A percentile compares a stretch with the other conserved stretches of the same genome.
Conservation (phyloP, 1,140 invertebrate species). For the Brachionus rotundiformis region DNA sequence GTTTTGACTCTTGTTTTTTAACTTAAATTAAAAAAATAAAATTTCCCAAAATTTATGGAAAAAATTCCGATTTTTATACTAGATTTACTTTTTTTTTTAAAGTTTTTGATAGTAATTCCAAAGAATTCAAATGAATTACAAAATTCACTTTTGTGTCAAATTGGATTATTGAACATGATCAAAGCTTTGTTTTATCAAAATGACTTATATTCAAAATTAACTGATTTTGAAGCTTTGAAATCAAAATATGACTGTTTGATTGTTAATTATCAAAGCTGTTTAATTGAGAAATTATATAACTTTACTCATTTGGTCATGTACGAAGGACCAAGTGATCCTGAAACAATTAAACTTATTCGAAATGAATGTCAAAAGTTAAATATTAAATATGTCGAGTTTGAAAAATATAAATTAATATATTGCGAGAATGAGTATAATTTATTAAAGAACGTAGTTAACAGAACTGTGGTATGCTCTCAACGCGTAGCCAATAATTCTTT, state of each 20-base stretch:
- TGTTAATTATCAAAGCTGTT: neutral
- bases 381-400: slow-evolving; percentile 13
- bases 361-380: neutral
- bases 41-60: too few species aligned
- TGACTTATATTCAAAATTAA: neutral
- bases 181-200: neutral
- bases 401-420: slow-evolving; percentile 8
- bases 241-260: slow-evolving; percentile 25
- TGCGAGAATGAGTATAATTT: neutral
- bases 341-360: neutral
- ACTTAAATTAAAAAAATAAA: too few species aligned
- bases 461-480: neutral
- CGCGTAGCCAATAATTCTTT: neutral
- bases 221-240: neutral
- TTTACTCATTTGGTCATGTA: slow-evolving; percentile 18
- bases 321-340: neutral
- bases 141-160: neutral
- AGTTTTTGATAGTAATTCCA: slow-evolving; percentile 2
- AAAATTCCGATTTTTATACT: too few species aligned
- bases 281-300: neutral
- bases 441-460: neutral
- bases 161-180: neutral
- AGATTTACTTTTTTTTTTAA: neutral
- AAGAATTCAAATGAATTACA: neutral
- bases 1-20: too few species aligned